Percentiles rank a stretch among this genome's conserved stretches.
Conservation (phyloP, 2,797 vertebrate species). For the Labeo calbasu region DNA sequence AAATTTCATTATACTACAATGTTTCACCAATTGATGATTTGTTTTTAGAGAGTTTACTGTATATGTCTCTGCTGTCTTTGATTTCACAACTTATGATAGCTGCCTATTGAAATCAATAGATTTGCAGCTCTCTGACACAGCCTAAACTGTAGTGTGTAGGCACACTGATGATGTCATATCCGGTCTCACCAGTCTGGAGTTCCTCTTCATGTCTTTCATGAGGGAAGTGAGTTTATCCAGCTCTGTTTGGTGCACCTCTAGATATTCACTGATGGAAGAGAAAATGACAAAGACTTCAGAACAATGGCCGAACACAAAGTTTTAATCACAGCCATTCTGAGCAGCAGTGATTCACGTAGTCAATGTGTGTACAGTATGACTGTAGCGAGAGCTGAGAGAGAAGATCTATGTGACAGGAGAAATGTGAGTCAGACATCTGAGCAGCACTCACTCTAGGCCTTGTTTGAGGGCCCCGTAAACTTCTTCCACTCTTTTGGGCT, state of each 20-base stretch:
- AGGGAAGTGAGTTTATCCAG: constrained; percentile 93
- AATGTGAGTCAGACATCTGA: not conserved
- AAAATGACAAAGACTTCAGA: not conserved
- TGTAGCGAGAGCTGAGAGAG: not conserved
- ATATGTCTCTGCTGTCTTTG: not conserved
- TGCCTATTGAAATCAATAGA: not conserved
- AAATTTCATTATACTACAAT: not conserved
- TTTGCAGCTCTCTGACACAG: not conserved
- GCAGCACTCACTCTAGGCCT: constrained; percentile 88
- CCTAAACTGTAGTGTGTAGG: not conserved
- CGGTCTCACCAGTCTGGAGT: constrained; percentile 92
- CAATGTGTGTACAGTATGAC: not conserved
- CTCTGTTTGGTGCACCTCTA: constrained; percentile 94
- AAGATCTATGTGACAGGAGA: not conserved
- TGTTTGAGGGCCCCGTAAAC: constrained; percentile 90
- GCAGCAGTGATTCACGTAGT: constrained; percentile 3
- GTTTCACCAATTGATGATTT: not conserved
- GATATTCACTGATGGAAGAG: constrained; percentile 85
- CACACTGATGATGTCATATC: not conserved
- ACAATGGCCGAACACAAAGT: not conserved
- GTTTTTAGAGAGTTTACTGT: not conserved
- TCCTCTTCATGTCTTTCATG: constrained; percentile 97
- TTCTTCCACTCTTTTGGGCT: constrained; percentile 92
- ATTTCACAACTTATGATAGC: not conserved
- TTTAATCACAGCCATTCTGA: not conserved